These are phyloP conservation scores for Parus major DNA, from an alignment of 2,113 vertebrate species.

Conservation along the genomic window DNA sequence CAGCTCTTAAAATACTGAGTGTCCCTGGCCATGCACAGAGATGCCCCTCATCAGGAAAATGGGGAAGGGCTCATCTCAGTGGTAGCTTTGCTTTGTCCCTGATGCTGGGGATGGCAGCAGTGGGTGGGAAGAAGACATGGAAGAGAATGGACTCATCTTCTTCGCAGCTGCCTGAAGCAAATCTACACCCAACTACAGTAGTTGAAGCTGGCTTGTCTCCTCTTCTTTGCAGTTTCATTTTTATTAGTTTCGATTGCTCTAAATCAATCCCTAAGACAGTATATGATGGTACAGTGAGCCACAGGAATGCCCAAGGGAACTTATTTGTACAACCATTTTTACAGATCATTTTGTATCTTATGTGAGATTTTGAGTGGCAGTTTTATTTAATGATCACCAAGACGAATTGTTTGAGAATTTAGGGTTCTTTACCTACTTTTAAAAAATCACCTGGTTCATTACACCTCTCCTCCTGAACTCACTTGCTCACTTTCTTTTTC, in stretches of 20 bases:
- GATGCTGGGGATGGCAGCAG: background rate
- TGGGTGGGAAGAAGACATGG: background rate
- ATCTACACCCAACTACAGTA: background rate
- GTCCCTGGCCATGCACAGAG: background rate
- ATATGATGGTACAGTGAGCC: background rate
- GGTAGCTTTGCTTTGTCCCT: background rate
- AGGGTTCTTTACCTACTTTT: background rate
- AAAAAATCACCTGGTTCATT: background rate
- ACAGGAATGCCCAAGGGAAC: background rate
- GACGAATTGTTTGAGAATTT: background rate
- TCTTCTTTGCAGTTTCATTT: background rate
- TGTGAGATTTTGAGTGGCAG: conserved; percentile 3
- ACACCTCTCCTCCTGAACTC: background rate
- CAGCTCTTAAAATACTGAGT: background rate
- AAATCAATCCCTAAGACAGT: background rate
- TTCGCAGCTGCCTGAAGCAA: background rate
- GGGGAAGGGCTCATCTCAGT: background rate
- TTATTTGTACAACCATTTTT: conserved; percentile 1
- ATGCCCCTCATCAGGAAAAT: background rate
- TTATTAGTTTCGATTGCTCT: background rate
- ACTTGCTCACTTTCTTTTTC: background rate
- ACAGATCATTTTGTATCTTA: conserved; percentile 22
- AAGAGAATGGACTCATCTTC: background rate
- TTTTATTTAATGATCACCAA: background rate
- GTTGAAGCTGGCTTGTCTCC: background rate